Conservation (phyloP, 2,797 vertebrate species). For the Schizopygopsis malacanthus region DNA sequence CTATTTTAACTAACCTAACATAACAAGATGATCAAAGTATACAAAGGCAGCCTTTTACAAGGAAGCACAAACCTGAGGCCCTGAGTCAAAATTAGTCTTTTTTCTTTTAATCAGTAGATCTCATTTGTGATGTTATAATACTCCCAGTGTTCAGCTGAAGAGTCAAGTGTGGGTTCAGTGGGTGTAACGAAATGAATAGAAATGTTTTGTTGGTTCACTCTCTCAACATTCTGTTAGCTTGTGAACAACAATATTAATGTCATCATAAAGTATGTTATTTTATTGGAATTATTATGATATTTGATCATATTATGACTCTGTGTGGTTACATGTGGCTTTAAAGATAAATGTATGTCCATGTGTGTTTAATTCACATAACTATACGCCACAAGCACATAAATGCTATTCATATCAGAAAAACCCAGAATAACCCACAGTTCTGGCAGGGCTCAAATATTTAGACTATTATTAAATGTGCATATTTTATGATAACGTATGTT, state of each 20-base stretch:
- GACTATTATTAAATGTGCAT: neutral
- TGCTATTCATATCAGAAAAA: neutral
- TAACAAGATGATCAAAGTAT: neutral
- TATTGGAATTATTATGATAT: too few relatives aligned
- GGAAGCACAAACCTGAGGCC: slow-evolving; percentile 1
- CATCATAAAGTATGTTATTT: neutral
- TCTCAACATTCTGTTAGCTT: neutral
- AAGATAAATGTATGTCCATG: neutral
- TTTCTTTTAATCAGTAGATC: neutral
- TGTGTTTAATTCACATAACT: neutral
- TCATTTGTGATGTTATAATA: slow-evolving; percentile 1
- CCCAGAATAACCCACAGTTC: neutral
- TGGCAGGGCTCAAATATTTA: neutral
- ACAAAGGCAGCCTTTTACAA: neutral
- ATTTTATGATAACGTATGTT: neutral
- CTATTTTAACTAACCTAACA: neutral
- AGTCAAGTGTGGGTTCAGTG: neutral
- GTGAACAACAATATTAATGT: neutral
- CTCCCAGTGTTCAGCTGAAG: neutral
- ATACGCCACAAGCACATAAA: neutral
- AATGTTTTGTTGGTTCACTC: neutral
- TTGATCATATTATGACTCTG: neutral
- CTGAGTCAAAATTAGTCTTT: slow-evolving; percentile 7
- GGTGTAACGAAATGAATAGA: neutral
- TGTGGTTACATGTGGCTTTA: neutral